Evolutionary conservation across 2,888 invertebrate species (phyloP), one percentile per base, ranked within the genome.

Genomic region (Lepidochitona cinerea): DNA sequence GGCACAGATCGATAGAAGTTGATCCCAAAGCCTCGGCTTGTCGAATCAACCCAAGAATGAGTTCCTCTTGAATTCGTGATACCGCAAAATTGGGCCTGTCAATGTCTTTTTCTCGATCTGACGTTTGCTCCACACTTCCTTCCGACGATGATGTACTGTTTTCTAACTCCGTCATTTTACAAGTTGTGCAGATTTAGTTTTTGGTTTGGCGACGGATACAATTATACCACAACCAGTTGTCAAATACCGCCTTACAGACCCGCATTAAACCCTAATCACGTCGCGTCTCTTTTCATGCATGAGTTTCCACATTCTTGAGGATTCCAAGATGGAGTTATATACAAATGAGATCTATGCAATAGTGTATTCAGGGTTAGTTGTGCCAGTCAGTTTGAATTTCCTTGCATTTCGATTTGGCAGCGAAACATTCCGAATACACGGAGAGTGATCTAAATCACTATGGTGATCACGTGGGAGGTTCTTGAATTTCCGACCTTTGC

Each of bases 1-100:
- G 77, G 67, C 85, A 82, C 12, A 88, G 76, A 77, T 88, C 88
- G 18, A 88, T 49, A 3, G 86, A 84, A 69, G 83, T 84, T 29
- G 86, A 74, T 2, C 83, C 81, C 7, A 83, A 73, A 3, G 79
- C 80, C 68, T 79, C 78, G 18, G 84, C 77, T 72, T 83, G 80
- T 68, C 80, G 77, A 37, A 88, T 87, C 26, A 83, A 64, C 68
- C 73, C 71, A 18, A 85, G 70, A 33, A 85, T 83, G 52, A 68
- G 68, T 64, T 83, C 78, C 74, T 85, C 84, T 68, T 80, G 74
- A 54, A 77, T 81, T 72, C 79, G 81, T 14, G 83, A 84, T 69
- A 79, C 81, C 6, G 83, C 84, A 68, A 86, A 78, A 6, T 81
- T 81, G 7, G 82, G 83, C 0, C 29, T 59, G 59, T 59, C 32